These are phyloP conservation scores for Elysia chlorotica DNA, from an alignment of 1,140 invertebrate species.

Conservation along the genomic window DNA sequence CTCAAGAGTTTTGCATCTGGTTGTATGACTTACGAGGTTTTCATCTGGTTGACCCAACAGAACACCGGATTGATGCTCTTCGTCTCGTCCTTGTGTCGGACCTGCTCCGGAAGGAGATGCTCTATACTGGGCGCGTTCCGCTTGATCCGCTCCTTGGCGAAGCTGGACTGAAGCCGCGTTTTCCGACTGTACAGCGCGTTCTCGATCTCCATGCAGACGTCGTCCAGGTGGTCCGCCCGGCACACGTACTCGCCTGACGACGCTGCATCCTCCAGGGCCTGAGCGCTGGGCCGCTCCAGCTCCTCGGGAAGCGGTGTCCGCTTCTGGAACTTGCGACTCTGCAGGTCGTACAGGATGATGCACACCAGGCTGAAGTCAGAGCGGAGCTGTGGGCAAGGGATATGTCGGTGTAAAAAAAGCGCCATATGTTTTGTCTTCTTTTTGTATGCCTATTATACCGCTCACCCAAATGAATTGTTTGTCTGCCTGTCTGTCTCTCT, in stretches of 20 bases:
- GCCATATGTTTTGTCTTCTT: too few relatives aligned
- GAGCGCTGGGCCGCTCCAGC: conserved; percentile 17
- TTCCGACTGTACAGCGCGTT: conserved; percentile 36
- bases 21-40: conserved; percentile 48
- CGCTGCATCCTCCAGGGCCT: conserved; percentile 41
- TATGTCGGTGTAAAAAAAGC: too few relatives aligned
- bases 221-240: conserved; percentile 38
- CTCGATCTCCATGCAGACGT: conserved; percentile 42
- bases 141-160: conserved; percentile 47
- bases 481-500: too few relatives aligned
- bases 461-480: too few relatives aligned
- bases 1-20: too few relatives aligned
- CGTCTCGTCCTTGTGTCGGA: conserved; percentile 39
- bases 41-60: conserved; percentile 52
- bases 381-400: conserved; percentile 38
- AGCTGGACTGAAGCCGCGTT: conserved; percentile 31
- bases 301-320: conserved; percentile 33
- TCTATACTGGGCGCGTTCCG: conserved; percentile 41
- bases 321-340: conserved; percentile 48
- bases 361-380: conserved; percentile 39
- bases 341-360: conserved; percentile 51
- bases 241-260: too few relatives aligned
- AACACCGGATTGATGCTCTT: conserved; percentile 40
- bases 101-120: conserved; percentile 44
- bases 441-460: too few relatives aligned